phyloP scores from a whole-genome alignment of 2,797 vertebrate genomes.

The Lepidocolaptes lacrymiger region DNA sequence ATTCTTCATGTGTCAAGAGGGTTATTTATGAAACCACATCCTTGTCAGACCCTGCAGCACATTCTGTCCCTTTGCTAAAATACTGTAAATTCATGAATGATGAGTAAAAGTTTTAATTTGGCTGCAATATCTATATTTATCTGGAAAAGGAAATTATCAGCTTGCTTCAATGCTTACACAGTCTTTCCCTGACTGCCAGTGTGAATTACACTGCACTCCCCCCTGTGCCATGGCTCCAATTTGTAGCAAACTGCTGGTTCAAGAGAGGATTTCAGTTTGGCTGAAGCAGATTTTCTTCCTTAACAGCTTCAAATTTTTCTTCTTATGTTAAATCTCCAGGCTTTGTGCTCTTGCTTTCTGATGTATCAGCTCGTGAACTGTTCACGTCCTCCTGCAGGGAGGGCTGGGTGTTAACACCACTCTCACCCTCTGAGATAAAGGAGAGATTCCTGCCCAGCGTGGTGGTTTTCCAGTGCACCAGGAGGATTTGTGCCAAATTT shows the following conservation, averaged over 20 bases:
- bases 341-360: background rate
- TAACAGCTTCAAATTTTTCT: background rate
- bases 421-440: background rate
- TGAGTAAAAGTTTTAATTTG: slow-evolving; percentile 68
- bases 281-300: background rate
- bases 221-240: background rate
- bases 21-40: slow-evolving; percentile 76
- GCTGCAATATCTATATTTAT: slow-evolving; percentile 60
- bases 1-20: slow-evolving; percentile 61
- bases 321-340: background rate
- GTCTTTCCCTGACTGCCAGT: background rate
- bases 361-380: background rate
- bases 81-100: slow-evolving; percentile 74
- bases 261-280: background rate
- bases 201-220: background rate
- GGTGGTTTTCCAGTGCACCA: background rate
- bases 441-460: background rate
- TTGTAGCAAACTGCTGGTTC: background rate
- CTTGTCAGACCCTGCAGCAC: slow-evolving; percentile 72
- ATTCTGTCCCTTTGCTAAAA: slow-evolving; percentile 72
- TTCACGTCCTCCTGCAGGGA: background rate
- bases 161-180: background rate
- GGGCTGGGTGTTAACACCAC: background rate
- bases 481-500: background rate
- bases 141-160: slow-evolving; percentile 42